phyloP scores from a whole-genome alignment of 1,140 invertebrate genomes.

The Oscheius sp. region DNA sequence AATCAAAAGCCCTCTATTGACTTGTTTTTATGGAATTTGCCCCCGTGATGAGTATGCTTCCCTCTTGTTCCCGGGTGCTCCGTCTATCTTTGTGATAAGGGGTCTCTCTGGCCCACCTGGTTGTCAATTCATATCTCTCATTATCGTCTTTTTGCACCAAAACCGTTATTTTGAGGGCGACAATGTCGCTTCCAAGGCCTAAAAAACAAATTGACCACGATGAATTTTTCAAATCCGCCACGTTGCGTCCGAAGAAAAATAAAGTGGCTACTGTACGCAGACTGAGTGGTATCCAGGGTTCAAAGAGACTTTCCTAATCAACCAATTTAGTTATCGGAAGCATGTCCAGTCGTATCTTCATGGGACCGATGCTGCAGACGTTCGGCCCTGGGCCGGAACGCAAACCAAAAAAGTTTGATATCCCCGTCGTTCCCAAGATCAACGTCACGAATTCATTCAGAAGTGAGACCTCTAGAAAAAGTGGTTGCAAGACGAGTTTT shows the following conservation, averaged over 20 bases:
- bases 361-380: conserved; percentile 1
- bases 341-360: background rate
- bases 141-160: background rate
- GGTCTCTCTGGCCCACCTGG: too few relatives aligned
- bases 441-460: background rate
- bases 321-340: background rate
- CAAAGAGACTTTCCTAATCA: background rate
- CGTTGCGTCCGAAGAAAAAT: background rate
- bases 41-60: too few relatives aligned
- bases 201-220: conserved; percentile 2
- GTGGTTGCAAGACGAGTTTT: background rate
- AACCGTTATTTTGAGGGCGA: background rate
- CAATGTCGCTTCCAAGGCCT: background rate
- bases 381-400: background rate
- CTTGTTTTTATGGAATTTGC: too few relatives aligned
- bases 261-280: conserved; percentile 2
- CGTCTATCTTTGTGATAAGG: too few relatives aligned
- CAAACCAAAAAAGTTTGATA: background rate
- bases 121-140: too few relatives aligned
- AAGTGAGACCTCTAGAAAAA: background rate
- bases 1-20: too few relatives aligned
- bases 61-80: too few relatives aligned
- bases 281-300: background rate
- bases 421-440: background rate
- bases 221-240: background rate